Conservation (phyloP, 1,140 invertebrate species). For the Drosophila nigromelanica region DNA sequence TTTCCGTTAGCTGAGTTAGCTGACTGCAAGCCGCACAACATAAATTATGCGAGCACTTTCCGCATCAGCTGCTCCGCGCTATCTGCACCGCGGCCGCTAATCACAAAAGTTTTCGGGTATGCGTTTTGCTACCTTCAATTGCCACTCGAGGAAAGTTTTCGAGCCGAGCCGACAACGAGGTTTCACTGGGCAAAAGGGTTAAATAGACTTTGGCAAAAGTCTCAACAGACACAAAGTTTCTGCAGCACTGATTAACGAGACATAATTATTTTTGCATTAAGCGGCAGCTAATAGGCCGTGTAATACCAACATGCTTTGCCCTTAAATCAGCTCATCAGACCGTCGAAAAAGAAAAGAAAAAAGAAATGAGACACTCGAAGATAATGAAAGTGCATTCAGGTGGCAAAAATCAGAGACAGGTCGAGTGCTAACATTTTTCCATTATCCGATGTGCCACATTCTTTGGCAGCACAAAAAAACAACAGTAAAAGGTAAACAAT, state of each 20-base stretch:
- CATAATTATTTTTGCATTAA: slow-evolving; percentile 81
- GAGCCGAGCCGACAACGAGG: neutral
- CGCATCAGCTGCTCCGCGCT: slow-evolving; percentile 45
- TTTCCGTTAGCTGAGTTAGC: slow-evolving; percentile 60
- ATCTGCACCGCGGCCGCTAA: slow-evolving; percentile 20
- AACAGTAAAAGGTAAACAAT: neutral
- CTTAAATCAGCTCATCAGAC: slow-evolving; percentile 73
- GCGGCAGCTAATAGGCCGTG: slow-evolving; percentile 75
- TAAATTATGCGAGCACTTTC: slow-evolving; percentile 76
- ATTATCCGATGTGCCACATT: slow-evolving; percentile 69
- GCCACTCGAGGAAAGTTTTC: slow-evolving; percentile 50
- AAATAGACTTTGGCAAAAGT: slow-evolving; percentile 62
- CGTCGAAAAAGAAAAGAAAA: slow-evolving; percentile 21
- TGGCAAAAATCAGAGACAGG: slow-evolving; percentile 67
- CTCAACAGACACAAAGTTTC: slow-evolving; percentile 36
- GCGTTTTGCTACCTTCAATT: slow-evolving; percentile 66
- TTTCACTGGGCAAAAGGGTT: slow-evolving; percentile 34
- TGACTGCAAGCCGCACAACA: slow-evolving; percentile 62
- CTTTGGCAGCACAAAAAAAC: slow-evolving; percentile 44
- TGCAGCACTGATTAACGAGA: slow-evolving; percentile 72
- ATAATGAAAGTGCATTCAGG: slow-evolving; percentile 80
- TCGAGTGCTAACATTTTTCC: slow-evolving; percentile 72
- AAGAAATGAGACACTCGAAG: slow-evolving; percentile 54
- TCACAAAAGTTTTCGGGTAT: slow-evolving; percentile 35
- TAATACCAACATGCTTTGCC: slow-evolving; percentile 55